These are phyloP conservation scores for Pseudopipra pipra DNA, from an alignment of 2,113 vertebrate species.

Conservation along the genomic window DNA sequence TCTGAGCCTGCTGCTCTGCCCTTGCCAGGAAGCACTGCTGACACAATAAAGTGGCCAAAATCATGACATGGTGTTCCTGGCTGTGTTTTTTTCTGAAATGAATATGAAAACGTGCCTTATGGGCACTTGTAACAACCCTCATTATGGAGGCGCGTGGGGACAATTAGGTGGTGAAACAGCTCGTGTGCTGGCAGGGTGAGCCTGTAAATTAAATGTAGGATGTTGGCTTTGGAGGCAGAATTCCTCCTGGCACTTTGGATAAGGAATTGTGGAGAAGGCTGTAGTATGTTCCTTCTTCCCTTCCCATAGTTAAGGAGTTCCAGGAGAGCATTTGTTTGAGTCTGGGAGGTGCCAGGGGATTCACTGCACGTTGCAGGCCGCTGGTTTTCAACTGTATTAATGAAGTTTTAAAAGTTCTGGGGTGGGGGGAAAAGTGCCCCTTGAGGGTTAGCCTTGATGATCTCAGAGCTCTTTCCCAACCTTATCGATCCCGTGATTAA, in stretches of 20 bases:
- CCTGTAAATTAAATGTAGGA: neutral
- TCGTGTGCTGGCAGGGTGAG: neutral
- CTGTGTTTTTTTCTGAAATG: neutral
- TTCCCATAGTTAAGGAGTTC: too few species aligned
- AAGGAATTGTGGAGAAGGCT: neutral
- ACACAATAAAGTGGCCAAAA: neutral
- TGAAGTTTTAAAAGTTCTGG: accelerated
- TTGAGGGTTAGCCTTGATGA: neutral
- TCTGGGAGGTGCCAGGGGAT: neutral
- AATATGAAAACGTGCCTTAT: neutral
- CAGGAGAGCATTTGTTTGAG: neutral
- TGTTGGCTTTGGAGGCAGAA: neutral
- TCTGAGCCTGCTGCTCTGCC: neutral
- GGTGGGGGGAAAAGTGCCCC: too few species aligned
- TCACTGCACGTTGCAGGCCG: neutral
- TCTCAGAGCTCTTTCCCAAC: neutral
- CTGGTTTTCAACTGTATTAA: neutral
- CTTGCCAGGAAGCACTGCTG: neutral
- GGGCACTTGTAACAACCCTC: neutral
- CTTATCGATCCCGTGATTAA: accelerated
- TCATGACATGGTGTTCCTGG: accelerated
- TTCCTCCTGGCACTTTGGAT: neutral
- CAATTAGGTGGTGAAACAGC: neutral
- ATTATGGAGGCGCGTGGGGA: neutral
- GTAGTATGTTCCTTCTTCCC: neutral